Conservation (phyloP, 1,140 invertebrate species). For the Colletes latitarsis region DNA sequence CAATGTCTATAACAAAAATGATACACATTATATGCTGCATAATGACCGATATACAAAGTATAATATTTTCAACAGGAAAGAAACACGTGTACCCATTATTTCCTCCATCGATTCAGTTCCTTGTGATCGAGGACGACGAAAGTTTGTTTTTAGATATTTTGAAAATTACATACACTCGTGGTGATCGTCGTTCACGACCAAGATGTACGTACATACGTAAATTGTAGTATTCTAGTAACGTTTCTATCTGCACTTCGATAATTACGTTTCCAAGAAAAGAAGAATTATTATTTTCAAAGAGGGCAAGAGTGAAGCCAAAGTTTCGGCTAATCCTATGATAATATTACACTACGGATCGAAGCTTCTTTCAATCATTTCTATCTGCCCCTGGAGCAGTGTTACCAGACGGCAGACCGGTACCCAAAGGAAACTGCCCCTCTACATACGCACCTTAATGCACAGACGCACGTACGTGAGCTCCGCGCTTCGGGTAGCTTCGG, state of each 20-base stretch:
- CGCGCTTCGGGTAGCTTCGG: too few species aligned
- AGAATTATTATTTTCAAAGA: not conserved
- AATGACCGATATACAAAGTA: not conserved
- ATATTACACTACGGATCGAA: not conserved
- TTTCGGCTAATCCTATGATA: not conserved
- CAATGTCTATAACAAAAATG: constrained; percentile 62
- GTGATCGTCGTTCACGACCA: not conserved
- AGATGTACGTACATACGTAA: not conserved
- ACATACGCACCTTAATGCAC: too few species aligned
- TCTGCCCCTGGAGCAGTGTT: constrained; percentile 65
- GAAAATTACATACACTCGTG: constrained; percentile 7
- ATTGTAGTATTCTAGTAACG: not conserved
- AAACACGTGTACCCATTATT: constrained; percentile 39
- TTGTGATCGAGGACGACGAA: not conserved
- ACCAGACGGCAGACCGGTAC: constrained; percentile 29
- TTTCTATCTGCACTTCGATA: not conserved
- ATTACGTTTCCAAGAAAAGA: not conserved
- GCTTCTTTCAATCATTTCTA: constrained; percentile 14
- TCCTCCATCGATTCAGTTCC: constrained; percentile 31
- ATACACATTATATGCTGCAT: constrained; percentile 11
- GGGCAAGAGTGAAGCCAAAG: not conserved
- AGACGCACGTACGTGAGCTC: too few species aligned
- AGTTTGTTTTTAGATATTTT: not conserved
- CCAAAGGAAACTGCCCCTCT: too few species aligned
- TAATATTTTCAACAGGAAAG: constrained; percentile 11